phyloP scores from a whole-genome alignment of 1,140 invertebrate species.

The Drosophila serrata region DNA sequence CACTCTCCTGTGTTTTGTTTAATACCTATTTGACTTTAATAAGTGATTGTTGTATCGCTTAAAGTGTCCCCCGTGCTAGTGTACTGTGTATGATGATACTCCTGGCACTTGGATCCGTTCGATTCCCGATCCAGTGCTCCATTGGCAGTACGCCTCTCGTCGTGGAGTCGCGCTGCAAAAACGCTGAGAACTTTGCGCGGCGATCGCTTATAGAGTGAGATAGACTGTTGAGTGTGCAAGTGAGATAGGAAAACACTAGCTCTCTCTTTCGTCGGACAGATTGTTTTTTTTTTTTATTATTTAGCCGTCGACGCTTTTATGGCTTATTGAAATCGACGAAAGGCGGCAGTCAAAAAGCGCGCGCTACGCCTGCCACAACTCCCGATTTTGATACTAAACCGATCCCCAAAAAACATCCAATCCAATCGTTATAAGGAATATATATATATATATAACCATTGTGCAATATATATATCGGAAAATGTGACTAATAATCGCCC shows the following conservation, averaged over 20 bases:
- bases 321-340: conserved; percentile 67
- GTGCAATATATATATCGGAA: conserved; percentile 31
- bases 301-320: conserved; percentile 64
- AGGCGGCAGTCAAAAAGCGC: conserved; percentile 69
- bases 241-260: conserved; percentile 7
- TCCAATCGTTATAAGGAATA: conserved; percentile 1
- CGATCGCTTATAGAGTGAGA: conserved; percentile 4
- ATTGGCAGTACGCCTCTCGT: conserved; percentile 41
- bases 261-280: conserved; percentile 18
- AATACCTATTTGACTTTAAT: conserved; percentile 85
- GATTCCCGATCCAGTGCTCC: conserved; percentile 14
- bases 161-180: conserved; percentile 31
- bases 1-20: conserved; percentile 64
- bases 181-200: conserved; percentile 10
- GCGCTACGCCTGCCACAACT: conserved; percentile 58
- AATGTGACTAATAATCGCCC: conserved; percentile 39
- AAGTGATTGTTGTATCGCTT: conserved; percentile 83
- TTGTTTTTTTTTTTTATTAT: conserved; percentile 38
- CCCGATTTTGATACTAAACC: conserved; percentile 3
- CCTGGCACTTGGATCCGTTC: conserved; percentile 4
- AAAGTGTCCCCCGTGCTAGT: conserved; percentile 61
- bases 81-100: background rate
- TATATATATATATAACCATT: background rate
- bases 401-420: conserved; percentile 1
- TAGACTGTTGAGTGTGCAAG: conserved; percentile 30